These are phyloP conservation scores for Zhuqinia jingwanae DNA, from an alignment of 2,888 invertebrate species.

Conservation along the genomic window DNA sequence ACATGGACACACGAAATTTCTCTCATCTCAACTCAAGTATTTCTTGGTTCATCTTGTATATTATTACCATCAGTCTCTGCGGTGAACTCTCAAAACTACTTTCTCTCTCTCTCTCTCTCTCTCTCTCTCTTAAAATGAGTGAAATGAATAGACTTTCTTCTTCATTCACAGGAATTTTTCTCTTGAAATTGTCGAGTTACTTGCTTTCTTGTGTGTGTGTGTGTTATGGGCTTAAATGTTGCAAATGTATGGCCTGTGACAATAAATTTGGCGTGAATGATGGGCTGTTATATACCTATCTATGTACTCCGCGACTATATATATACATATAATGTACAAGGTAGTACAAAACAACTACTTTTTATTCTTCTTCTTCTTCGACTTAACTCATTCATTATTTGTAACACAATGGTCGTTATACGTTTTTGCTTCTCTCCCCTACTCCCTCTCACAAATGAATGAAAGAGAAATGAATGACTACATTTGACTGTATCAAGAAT, in stretches of 20 bases:
- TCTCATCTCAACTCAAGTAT: too few relatives aligned
- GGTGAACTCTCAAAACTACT: too few relatives aligned
- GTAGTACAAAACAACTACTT: background rate
- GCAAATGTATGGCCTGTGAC: constrained; percentile 2
- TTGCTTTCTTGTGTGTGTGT: background rate
- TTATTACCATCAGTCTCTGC: background rate
- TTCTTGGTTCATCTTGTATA: background rate
- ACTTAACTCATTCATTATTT: constrained; percentile 13
- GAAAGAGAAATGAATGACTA: background rate
- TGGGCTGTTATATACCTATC: background rate
- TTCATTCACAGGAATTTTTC: background rate
- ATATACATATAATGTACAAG: background rate
- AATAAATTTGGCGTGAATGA: constrained; percentile 24
- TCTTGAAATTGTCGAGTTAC: too few relatives aligned
- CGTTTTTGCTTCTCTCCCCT: background rate
- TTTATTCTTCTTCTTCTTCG: background rate
- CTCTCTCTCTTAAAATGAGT: background rate
- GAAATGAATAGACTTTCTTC: constrained; percentile 2
- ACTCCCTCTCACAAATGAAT: background rate
- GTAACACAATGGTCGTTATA: constrained; percentile 2
- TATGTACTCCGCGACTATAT: too few relatives aligned
- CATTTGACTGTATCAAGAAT: background rate
- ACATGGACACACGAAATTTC: background rate
- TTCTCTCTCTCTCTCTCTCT: too few relatives aligned
- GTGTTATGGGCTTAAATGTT: background rate